Conservation (phyloP, 2,797 vertebrate genomes). For the Cacajao melanocephalus region DNA sequence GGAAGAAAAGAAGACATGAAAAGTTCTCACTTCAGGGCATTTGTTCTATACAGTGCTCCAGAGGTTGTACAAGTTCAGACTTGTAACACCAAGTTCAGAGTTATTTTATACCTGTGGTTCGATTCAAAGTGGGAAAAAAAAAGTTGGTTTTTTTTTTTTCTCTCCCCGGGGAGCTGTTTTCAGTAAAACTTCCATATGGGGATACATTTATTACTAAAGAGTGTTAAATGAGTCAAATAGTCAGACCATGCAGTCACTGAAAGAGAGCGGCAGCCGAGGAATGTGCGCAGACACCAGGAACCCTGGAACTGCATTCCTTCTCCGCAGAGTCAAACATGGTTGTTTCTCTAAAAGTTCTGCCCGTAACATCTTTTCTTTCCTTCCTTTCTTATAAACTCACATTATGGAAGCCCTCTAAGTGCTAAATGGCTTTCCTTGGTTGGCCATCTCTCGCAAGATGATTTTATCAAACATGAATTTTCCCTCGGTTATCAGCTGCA, state of each 20-base stretch:
- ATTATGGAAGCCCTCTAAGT: background rate
- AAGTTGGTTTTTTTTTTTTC: background rate
- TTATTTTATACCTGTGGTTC: background rate
- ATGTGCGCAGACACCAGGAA: background rate
- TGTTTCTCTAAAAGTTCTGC: background rate
- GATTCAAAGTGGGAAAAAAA: background rate
- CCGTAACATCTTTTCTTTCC: background rate
- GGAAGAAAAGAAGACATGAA: background rate
- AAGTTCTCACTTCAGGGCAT: background rate
- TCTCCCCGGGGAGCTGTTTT: background rate
- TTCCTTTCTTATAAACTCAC: slow-evolving; percentile 45
- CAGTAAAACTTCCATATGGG: slow-evolving; percentile 38
- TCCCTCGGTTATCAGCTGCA: background rate
- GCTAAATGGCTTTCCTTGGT: background rate
- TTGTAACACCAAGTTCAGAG: background rate
- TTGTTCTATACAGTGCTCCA: background rate
- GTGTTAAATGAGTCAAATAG: background rate
- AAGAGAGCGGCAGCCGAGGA: background rate
- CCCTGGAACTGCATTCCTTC: background rate
- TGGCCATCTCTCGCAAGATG: background rate
- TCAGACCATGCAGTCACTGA: background rate
- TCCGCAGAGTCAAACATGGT: accelerated
- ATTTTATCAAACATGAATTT: background rate
- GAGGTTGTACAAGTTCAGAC: background rate
- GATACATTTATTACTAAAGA: background rate